Percentiles rank a stretch among this genome's conserved stretches.
These are phyloP conservation scores for Polydrusus tereticollis DNA, from an alignment of 2,888 invertebrate species.

Conservation along the genomic window DNA sequence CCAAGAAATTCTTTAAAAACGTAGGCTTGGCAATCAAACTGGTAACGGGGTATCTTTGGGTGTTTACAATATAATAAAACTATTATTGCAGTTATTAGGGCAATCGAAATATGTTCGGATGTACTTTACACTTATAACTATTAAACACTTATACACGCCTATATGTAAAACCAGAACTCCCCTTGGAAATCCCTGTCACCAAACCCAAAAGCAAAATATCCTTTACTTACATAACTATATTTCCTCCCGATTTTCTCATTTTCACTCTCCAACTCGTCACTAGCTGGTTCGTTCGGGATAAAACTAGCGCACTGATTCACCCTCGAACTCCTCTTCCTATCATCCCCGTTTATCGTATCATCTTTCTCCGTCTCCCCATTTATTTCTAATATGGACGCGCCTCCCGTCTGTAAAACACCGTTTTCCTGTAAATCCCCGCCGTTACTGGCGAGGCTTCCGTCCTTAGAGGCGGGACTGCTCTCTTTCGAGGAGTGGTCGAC, in stretches of 20 bases:
- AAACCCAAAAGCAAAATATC: not conserved
- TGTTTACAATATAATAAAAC: too few species aligned
- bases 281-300: slow-evolving; percentile 65
- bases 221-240: slow-evolving; percentile 46
- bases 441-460: slow-evolving; percentile 45
- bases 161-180: too few species aligned
- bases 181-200: too few species aligned
- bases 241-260: slow-evolving; percentile 46
- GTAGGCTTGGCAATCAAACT: too few species aligned
- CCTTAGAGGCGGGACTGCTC: slow-evolving; percentile 32
- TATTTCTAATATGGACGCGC: slow-evolving; percentile 51
- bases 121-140: too few species aligned
- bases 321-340: slow-evolving; percentile 51
- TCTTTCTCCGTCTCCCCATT: slow-evolving; percentile 51
- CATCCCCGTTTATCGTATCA: slow-evolving; percentile 42
- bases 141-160: too few species aligned
- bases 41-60: too few species aligned
- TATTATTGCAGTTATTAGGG: too few species aligned
- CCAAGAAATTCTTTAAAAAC: too few species aligned
- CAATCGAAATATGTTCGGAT: too few species aligned
- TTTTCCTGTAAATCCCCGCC: slow-evolving; percentile 48
- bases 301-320: slow-evolving; percentile 75
- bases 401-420: slow-evolving; percentile 53
- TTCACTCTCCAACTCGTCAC: slow-evolving; percentile 42
- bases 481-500: slow-evolving; percentile 6